Evolutionary conservation across 1,140 invertebrate species (phyloP), one percentile per base, ranked within the genome.

Genomic region (Pseudomyrmex cubaensis): DNA sequence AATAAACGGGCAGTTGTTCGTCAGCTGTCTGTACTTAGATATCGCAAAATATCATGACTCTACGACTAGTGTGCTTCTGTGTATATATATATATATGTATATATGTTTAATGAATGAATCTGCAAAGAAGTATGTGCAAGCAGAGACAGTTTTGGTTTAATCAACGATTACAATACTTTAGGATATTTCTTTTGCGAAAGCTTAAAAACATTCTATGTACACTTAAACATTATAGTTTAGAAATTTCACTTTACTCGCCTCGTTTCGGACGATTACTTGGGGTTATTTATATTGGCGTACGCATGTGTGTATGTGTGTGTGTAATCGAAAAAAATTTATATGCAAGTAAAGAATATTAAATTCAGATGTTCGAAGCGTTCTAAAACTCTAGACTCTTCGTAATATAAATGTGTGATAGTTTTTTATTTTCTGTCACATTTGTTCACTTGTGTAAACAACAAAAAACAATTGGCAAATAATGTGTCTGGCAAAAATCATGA

Each of bases 151-250:
- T 64, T 52, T 84, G 75, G 84, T 63, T 84, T 75, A 86, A 80
- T 61, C 73, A 76, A 75, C 75, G 73, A 76, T 69, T 87, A 70
- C 78, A 87, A 88, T 87, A 87, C 48, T 82, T 87, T 76, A 54
- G 67, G 59, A 85, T 64, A 84, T 63, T 76, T 87, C 48, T 48
- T 35, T 35, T 73, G 83, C 76, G 85, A 82, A 87, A 88, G 87
- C 85, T 87, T 82, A 87, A 82, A 88, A 88, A 87, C 75, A 70
- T 61, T 62, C 25, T 61, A 75, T 35, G 35, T 85, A 88, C 76
- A 72, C 66, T 85, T 87, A 82, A 66, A 85, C 87, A 80, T 82
- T 64, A 50, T 74, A 73, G 44, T 88, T 87, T 87, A 88, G 82
- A 88, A 87, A 88, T 82, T 85, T 85, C 52, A 64, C 15, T 62